These are phyloP conservation scores for Sphaeridia pumilis DNA, from an alignment of 2,888 invertebrate species.

Conservation along the genomic window DNA sequence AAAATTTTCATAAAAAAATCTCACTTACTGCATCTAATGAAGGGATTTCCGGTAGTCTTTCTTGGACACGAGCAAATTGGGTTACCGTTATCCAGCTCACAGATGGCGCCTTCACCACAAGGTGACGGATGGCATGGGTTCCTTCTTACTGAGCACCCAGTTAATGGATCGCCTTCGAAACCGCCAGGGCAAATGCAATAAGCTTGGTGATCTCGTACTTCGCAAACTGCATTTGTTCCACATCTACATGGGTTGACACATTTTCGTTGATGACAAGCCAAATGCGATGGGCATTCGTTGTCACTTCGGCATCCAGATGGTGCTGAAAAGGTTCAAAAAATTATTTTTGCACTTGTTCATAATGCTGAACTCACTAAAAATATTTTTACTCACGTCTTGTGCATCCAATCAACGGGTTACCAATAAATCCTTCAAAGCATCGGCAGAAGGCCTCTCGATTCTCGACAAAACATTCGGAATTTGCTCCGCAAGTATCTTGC, in stretches of 20 bases:
- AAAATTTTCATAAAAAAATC: no score
- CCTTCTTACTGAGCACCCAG: constrained; percentile 47
- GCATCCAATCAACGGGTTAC: constrained; percentile 66
- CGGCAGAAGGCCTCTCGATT: constrained; percentile 66
- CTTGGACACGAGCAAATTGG: constrained; percentile 66
- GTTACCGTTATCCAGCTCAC: constrained; percentile 44
- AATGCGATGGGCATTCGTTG: constrained; percentile 62
- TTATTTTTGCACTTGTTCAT: no score
- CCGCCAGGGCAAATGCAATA: constrained; percentile 69
- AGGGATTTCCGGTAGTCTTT: constrained; percentile 81
- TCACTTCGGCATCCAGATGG: constrained; percentile 63
- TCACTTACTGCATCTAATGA: constrained; percentile 75
- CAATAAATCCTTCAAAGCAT: constrained; percentile 59
- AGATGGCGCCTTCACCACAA: constrained; percentile 25
- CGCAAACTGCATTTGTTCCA: constrained; percentile 67
- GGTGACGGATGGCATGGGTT: constrained; percentile 30
- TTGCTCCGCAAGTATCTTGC: constrained; percentile 64
- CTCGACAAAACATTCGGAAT: constrained; percentile 63
- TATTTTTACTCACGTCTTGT: constrained; percentile 44
- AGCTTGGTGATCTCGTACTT: constrained; percentile 60
- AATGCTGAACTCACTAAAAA: no score
- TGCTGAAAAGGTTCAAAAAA: no score
- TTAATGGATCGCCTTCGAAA: constrained; percentile 58
- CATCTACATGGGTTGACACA: constrained; percentile 70
- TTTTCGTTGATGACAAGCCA: constrained; percentile 60